These are phyloP conservation scores for Zosterops lateralis DNA, from an alignment of 2,113 vertebrate species.

Conservation along the genomic window DNA sequence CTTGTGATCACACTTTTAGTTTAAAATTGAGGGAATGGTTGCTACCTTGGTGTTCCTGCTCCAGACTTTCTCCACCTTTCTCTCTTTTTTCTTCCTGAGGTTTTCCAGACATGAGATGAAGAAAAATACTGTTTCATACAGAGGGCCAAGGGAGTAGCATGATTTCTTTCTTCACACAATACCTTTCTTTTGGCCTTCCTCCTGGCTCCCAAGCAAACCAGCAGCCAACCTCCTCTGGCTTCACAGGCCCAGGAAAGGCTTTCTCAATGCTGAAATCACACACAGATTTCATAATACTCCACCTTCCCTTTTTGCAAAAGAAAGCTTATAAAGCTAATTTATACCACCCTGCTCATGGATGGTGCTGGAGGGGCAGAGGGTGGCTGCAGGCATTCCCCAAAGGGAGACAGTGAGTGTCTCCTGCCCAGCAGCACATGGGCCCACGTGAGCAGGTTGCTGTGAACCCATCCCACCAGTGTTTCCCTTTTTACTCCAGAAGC, in stretches of 20 bases:
- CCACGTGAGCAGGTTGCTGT: fast-evolving
- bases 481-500: background rate
- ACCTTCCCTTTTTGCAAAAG: background rate
- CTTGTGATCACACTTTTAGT: background rate
- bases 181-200: background rate
- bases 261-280: background rate
- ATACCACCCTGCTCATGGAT: fast-evolving
- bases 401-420: fast-evolving
- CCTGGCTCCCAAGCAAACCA: background rate
- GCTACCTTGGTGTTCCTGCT: background rate
- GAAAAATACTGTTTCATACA: fast-evolving
- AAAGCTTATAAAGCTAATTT: background rate
- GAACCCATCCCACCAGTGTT: background rate
- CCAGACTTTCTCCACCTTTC: background rate
- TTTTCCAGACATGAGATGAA: background rate
- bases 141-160: background rate
- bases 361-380: background rate
- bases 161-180: background rate
- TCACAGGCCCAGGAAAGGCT: background rate
- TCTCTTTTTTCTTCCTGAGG: background rate
- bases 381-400: background rate
- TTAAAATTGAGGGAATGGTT: background rate
- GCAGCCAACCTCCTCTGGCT: background rate
- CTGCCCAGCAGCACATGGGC: fast-evolving
- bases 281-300: background rate